phyloP scores from a whole-genome alignment of 2,888 invertebrate genomes.

The Sinodicranocentrus sp. region DNA sequence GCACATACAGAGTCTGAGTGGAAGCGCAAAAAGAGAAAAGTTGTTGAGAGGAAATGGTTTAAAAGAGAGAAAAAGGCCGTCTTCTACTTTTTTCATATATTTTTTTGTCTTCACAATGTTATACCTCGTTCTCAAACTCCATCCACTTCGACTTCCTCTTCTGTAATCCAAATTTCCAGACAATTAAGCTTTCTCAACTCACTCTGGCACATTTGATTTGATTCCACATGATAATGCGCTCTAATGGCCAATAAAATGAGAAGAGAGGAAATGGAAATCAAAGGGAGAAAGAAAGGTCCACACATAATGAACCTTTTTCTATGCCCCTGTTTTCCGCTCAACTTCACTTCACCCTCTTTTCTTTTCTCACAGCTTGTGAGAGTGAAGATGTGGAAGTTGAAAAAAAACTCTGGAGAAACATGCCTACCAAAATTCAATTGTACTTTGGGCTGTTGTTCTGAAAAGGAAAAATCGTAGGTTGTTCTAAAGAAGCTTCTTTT shows the following conservation, averaged over 20 bases:
- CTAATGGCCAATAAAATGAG: constrained; percentile 68
- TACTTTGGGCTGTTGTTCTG: background rate
- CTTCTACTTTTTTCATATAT: constrained; percentile 24
- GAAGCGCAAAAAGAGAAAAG: constrained; percentile 11
- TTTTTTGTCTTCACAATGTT: background rate
- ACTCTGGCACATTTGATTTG: constrained; percentile 57
- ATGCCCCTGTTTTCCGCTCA: constrained; percentile 49
- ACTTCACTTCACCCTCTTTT: constrained; percentile 36
- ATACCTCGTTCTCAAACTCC: constrained; percentile 8
- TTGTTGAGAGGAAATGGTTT: constrained; percentile 9
- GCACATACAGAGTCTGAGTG: constrained; percentile 11
- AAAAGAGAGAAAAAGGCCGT: constrained; percentile 4
- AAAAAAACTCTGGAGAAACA: background rate
- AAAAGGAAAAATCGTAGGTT: background rate
- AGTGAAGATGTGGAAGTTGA: background rate
- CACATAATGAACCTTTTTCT: constrained; percentile 59
- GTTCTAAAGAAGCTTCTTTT: background rate
- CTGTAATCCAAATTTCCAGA: constrained; percentile 63
- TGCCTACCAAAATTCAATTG: background rate
- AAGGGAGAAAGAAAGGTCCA: constrained; percentile 56
- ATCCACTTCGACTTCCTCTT: constrained; percentile 15
- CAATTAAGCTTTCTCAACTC: constrained; percentile 65
- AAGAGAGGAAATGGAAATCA: constrained; percentile 60
- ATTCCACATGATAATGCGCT: constrained; percentile 66
- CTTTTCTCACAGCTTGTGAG: constrained; percentile 7